These are phyloP conservation scores for Chaetodon trifascialis DNA, from an alignment of 2,113 vertebrate species.

Conservation along the genomic window DNA sequence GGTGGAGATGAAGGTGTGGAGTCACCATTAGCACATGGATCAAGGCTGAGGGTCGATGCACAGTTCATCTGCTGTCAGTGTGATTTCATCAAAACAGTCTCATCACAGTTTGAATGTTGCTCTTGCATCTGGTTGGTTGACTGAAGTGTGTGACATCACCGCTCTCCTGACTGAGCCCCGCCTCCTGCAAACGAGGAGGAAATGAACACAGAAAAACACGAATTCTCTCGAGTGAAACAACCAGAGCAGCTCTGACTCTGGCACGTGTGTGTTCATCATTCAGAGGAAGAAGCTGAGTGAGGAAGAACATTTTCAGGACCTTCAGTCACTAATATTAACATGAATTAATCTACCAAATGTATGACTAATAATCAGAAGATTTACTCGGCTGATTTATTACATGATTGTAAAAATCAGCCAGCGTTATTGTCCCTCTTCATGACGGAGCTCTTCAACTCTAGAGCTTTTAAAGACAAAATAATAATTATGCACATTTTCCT, in stretches of 20 bases:
- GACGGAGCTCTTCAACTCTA: background rate
- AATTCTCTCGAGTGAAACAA: too few relatives aligned
- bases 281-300: background rate
- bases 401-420: background rate
- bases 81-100: too few relatives aligned
- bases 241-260: too few relatives aligned
- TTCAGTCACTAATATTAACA: background rate
- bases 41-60: too few relatives aligned
- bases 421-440: background rate
- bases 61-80: background rate
- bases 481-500: background rate
- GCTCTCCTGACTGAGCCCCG: background rate
- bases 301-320: background rate
- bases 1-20: too few relatives aligned
- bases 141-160: background rate
- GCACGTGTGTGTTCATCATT: background rate
- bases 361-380: background rate
- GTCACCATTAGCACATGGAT: too few relatives aligned
- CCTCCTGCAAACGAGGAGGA: background rate
- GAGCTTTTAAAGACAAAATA: background rate
- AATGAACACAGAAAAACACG: too few relatives aligned
- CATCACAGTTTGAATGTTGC: background rate
- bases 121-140: constrained; percentile 21
- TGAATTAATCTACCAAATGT: too few relatives aligned
- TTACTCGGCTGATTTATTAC: background rate